Evolutionary conservation across 2,888 invertebrate species (phyloP).

Genomic region (Noctua comes): DNA sequence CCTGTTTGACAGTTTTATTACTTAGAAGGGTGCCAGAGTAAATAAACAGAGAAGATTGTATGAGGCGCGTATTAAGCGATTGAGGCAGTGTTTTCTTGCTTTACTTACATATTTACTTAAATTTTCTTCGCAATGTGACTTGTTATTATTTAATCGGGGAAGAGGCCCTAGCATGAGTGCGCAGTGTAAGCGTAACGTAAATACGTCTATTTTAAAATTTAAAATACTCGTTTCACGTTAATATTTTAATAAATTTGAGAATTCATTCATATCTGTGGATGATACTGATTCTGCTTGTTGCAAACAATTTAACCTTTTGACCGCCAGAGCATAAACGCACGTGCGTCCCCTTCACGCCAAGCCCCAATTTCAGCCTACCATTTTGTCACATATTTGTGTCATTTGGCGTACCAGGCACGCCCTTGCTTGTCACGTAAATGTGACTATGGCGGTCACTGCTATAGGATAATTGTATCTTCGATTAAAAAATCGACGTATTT

Average conservation of each 20-base stretch:
- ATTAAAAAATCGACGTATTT: not conserved
- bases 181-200: not conserved
- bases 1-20: conserved; percentile 64
- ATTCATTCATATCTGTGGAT: not conserved
- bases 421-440: too few relatives aligned
- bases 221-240: not conserved
- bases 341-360: not conserved
- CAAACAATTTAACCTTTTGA: not conserved
- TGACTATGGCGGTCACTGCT: not conserved
- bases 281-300: not conserved
- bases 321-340: too few relatives aligned
- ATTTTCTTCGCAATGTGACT: conserved; percentile 10
- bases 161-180: not conserved
- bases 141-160: conserved; percentile 25
- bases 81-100: conserved; percentile 25
- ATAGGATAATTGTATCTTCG: not conserved
- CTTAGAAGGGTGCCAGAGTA: conserved; percentile 51
- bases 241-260: too few relatives aligned
- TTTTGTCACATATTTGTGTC: too few relatives aligned
- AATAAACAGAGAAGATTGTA: conserved; percentile 56
- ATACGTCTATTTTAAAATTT: not conserved
- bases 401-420: too few relatives aligned
- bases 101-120: conserved; percentile 21
- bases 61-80: conserved; percentile 38
- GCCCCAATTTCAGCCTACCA: too few relatives aligned